Percentiles rank a stretch among this genome's conserved stretches.
Conservation (phyloP, 2,113 vertebrate species). For the Pheucticus melanocephalus region DNA sequence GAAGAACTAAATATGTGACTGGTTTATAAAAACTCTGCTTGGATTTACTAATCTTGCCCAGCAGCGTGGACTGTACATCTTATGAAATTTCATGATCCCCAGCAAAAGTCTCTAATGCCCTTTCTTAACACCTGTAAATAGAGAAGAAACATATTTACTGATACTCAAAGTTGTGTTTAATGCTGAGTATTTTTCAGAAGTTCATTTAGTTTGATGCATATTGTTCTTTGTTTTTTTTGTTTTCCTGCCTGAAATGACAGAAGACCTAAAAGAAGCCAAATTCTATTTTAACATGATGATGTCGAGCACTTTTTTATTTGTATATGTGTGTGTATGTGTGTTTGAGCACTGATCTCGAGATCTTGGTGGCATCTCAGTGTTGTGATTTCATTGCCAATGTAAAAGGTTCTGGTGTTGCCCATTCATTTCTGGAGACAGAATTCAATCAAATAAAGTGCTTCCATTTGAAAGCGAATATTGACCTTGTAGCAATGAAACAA, state of each 20-base stretch:
- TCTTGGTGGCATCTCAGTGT: slow-evolving; percentile 48
- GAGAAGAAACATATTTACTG: slow-evolving; percentile 53
- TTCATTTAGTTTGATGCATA: slow-evolving; percentile 37
- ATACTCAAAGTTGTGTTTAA: slow-evolving; percentile 25
- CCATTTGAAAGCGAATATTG: slow-evolving; percentile 61
- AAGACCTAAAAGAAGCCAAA: slow-evolving; percentile 52
- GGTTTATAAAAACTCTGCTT: slow-evolving; percentile 57
- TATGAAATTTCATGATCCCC: neutral
- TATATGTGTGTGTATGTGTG: slow-evolving; percentile 56
- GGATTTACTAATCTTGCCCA: neutral
- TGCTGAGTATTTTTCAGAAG: slow-evolving; percentile 56
- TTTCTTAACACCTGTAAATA: slow-evolving; percentile 63
- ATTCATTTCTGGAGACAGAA: slow-evolving; percentile 71
- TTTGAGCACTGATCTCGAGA: slow-evolving; percentile 55
- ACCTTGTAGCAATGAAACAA: slow-evolving; percentile 54
- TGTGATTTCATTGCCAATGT: slow-evolving; percentile 41
- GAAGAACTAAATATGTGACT: neutral
- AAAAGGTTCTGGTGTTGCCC: slow-evolving; percentile 53
- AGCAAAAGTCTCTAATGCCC: slow-evolving; percentile 42
- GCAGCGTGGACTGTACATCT: neutral
- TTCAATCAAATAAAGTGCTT: slow-evolving; percentile 74
- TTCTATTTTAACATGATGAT: slow-evolving; percentile 64
- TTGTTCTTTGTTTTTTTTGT: neutral
- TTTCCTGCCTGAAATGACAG: slow-evolving; percentile 55
- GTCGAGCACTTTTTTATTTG: slow-evolving; percentile 63